phyloP scores from a whole-genome alignment of 2,888 invertebrate species.

The Caenorhabditis japonica region DNA sequence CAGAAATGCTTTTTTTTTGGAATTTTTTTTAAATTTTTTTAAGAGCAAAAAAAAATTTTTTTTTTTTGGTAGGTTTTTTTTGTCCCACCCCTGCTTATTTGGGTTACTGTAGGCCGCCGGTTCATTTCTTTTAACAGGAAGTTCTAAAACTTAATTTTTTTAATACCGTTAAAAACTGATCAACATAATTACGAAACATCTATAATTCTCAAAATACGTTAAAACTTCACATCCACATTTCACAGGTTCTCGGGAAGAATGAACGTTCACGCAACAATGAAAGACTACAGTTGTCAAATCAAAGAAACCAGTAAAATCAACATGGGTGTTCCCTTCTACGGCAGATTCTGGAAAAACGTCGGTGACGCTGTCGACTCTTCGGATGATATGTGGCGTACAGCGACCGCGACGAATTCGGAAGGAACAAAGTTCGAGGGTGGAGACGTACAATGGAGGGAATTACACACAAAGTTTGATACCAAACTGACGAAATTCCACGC shows the following conservation, averaged over 20 bases:
- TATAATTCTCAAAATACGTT: no score
- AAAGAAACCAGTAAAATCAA: slow-evolving; percentile 66
- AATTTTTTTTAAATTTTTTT: no score
- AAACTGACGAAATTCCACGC: slow-evolving; percentile 62
- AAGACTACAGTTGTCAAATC: slow-evolving; percentile 74
- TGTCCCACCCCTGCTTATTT: no score
- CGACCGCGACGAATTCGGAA: slow-evolving; percentile 60
- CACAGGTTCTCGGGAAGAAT: slow-evolving; percentile 73
- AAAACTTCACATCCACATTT: no score
- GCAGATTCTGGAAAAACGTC: slow-evolving; percentile 75
- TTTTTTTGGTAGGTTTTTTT: no score
- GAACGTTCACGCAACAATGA: slow-evolving; percentile 76
- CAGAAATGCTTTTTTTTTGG: no score
- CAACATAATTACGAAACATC: no score
- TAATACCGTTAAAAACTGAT: no score
- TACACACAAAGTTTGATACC: slow-evolving; percentile 50
- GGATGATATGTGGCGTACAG: slow-evolving; percentile 76
- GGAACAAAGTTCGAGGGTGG: slow-evolving; percentile 69
- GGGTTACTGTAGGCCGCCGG: no score
- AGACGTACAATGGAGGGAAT: slow-evolving; percentile 70
- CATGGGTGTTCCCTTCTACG: slow-evolving; percentile 76
- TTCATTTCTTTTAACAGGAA: no score
- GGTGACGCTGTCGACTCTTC: slow-evolving; percentile 71
- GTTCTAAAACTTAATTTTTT: no score
- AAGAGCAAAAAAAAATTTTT: no score